phyloP scores from a whole-genome alignment of 1,140 invertebrate genomes.

The Globodera rostochiensis region DNA sequence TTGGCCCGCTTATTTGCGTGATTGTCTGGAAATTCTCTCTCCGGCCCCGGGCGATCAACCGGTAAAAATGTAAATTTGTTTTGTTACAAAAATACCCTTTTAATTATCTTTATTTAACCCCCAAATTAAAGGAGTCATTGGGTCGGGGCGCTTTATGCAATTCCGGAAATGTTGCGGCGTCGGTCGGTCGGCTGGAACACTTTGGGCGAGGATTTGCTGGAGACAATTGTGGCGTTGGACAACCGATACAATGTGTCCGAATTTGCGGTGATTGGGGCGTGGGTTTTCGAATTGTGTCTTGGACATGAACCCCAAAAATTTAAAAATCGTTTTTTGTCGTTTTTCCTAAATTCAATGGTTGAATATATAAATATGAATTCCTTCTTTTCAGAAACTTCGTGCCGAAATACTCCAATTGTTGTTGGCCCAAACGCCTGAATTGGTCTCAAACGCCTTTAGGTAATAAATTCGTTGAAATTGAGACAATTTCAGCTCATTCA shows the following conservation, averaged over 20 bases:
- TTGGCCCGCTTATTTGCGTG: slow-evolving; percentile 15
- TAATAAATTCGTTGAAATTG: not conserved
- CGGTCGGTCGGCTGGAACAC: slow-evolving; percentile 16
- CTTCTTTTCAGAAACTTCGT: not conserved
- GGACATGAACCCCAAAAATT: no score
- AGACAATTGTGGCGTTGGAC: slow-evolving; percentile 10
- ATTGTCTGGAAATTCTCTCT: slow-evolving; percentile 17
- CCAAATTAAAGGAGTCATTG: slow-evolving; percentile 1
- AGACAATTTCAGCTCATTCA: not conserved
- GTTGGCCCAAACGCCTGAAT: slow-evolving; percentile 25
- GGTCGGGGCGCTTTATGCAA: slow-evolving; percentile 13
- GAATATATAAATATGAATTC: no score
- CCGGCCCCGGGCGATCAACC: not conserved
- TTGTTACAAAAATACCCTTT: not conserved
- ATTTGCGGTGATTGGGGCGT: not conserved
- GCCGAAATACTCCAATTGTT: slow-evolving; percentile 17
- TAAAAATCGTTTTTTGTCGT: no score
- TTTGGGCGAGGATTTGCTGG: slow-evolving; percentile 12
- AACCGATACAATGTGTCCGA: slow-evolving; percentile 15
- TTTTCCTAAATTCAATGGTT: no score
- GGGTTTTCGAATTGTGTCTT: no score
- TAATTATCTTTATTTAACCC: not conserved
- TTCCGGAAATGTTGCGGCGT: slow-evolving; percentile 12
- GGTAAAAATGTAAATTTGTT: slow-evolving; percentile 4
- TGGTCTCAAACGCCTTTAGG: slow-evolving; percentile 14